phyloP scores from a whole-genome alignment of 1,140 invertebrate genomes.

The Mercenaria mercenaria region DNA sequence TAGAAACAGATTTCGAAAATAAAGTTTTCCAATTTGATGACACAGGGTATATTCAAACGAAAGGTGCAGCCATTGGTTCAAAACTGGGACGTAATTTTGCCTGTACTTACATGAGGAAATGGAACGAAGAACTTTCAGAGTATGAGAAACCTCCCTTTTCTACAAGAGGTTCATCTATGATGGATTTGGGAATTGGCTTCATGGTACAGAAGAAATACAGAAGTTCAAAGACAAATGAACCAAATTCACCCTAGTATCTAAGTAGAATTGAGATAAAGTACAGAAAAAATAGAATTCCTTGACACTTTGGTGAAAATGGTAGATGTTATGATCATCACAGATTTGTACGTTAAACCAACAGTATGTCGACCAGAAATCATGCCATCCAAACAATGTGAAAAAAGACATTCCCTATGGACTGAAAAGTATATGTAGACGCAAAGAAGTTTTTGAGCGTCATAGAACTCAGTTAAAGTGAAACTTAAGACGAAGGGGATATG shows the following conservation, averaged over 20 bases:
- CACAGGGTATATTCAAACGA: background rate
- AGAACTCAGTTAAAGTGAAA: too few species aligned
- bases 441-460: too few species aligned
- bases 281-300: background rate
- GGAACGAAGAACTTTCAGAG: background rate
- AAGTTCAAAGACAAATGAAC: background rate
- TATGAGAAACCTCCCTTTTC: background rate
- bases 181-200: background rate
- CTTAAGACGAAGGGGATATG: too few species aligned
- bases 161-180: too few species aligned
- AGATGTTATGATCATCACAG: background rate
- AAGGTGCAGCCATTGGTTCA: background rate
- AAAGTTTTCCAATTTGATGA: slow-evolving; percentile 38
- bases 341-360: background rate
- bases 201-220: background rate
- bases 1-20: slow-evolving; percentile 26
- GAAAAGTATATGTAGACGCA: too few species aligned
- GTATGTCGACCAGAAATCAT: too few species aligned
- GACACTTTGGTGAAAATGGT: background rate
- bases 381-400: too few species aligned
- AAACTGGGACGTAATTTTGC: background rate
- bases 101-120: background rate
- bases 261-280: background rate
- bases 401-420: too few species aligned
- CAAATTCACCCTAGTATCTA: background rate